Base-by-base conservation (phyloP, 2,113 vertebrate genomes). In the Girardinichthys multiradiatus region DNA sequence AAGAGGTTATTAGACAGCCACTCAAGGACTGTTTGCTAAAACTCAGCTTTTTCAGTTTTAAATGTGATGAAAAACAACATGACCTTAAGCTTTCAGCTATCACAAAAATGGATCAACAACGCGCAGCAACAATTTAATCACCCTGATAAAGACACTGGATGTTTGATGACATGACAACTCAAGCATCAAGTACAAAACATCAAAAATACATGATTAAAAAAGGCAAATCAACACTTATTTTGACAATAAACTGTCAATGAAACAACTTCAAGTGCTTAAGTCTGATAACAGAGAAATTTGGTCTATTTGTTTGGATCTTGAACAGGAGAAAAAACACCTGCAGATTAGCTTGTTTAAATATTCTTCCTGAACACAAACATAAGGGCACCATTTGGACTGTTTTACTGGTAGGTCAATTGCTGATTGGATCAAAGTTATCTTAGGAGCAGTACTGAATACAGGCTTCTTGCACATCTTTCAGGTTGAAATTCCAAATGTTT, bases 81-180 rank as follows among this genome's bases (percentile, higher is more conserved):
- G 26, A 57, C 54, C 63, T 67, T 61, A 27, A 57, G 72, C 28
- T 35, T 75, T 80, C 51, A 54, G 19, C 48, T 28, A 57, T 30
- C 27, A 69, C 33, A 68, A 77, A 39, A 54, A 62, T n/a, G 69
- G 59, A 78, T 81, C 51, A 68, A 58, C 17, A 33, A 28, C 26
- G 9, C 12, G 28, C 19, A 21, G 26, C 21, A 26, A 21, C 3
- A 13, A 64, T 28, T 48, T 30, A 70, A 64, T 64, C 24, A 78
- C 29, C 28, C 48, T 21, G 24, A 57, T 59, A 30, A 24, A 51
- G 45, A 64, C 17, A 9, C 5, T 28, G n/a, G 37, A 61, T 35
- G 35, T 24, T 12, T 65, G 8, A 24, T 33, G 6, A 70, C 24
- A 33, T 37, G 70, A 76, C 64, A 62, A 37, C 21, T 26, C 24